Base-by-base conservation (phyloP, 1,140 invertebrate genomes). In the Microplitis demolitor region DNA sequence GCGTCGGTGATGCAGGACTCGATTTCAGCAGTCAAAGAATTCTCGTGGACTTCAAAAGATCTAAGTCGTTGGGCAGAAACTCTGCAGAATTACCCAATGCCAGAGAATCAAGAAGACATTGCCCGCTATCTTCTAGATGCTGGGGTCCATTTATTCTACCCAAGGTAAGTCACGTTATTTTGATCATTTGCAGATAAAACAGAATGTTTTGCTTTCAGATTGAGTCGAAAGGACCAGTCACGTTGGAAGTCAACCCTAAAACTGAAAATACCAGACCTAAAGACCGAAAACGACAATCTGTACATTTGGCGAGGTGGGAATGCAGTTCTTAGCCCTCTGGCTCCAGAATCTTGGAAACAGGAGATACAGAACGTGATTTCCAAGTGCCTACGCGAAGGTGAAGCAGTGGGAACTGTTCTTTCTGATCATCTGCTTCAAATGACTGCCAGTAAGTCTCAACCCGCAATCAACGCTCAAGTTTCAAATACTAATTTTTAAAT, bases 371-470 rank as follows among this genome's bases (percentile, higher is more conserved):
- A 78, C 69, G 79, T 80, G 51, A 78, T 80, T 5, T 72, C 78
- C 3, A 82, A 77, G 78, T 84, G 83, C 58, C 78, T 78, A 0
- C 77, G 85, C 58, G 85, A 86, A 75, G 85, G 86, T 2, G 82
- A 86, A 69, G 79, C 80, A 6, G 76, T 86, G 3, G 75, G 79
- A 13, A 77, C 79, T 56, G 75, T 78, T 33, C 80, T 86, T 63
- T 80, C 84, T 6, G 71, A 79, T 16, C 78, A 86, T 70, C 75
- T 86, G 74, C 72, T 86, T 34, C 78, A 80, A 69, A 79, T 68
- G 4, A 66, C 79, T 58, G 78, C 84, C 51, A 81, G 84, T 82
- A 79, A 58, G 16, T 39, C 0, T 9, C 4, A 11, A 45, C 39
- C 2, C 39, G 37, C 9, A 11, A 45, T 11, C 2, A 6, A 11